Base-by-base conservation (phyloP, 2,113 vertebrate genomes). In the Mobula birostris region DNA sequence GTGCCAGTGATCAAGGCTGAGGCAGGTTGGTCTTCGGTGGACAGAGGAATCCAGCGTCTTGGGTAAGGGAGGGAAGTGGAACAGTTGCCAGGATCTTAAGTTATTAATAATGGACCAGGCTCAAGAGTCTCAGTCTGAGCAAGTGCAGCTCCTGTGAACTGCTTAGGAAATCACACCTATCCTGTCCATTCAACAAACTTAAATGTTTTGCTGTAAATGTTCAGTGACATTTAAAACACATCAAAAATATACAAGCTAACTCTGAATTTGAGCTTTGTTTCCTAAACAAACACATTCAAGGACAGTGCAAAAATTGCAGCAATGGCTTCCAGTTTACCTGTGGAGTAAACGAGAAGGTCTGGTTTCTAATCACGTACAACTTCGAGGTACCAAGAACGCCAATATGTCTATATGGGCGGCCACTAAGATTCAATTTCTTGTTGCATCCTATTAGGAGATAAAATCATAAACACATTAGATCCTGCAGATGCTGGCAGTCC, bases 301-400 rank as follows among this genome's bases (percentile, higher is more conserved):
- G 95, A 68, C 17, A 95, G 80, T 36, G 92, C 48, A 83, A 94
- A 6, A 94, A 15, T 95, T 0, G 0, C 24, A 87, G 94, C 36
- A n/a, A 63, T 93, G 94, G 79, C 14, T 94, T 95, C 15, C 36
- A 4, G 7, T 85, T 27, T 94, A 98, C 98, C 97, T 98, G 99
- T 70, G 99, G 98, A 32, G 98, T 98, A 96, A 99, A 99, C 76
- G 98, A 97, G 95, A 99, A 99, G 95, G 97, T 97, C 77, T 97
- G 97, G 95, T 98, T 98, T 96, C 98, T 98, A 95, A 99, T 99
- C 96, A 98, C 95, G 0, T 99, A 99, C 85, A 99, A 97, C 96
- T 99, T 99, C 56, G 99, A 99, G n/a, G 99, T 99, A 95, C 99
- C 98, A 77, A 99, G 96, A 92, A 99, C 98, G 29, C 99, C 98